Conservation (phyloP, 2,113 vertebrate genomes). For the Petromus typicus region DNA sequence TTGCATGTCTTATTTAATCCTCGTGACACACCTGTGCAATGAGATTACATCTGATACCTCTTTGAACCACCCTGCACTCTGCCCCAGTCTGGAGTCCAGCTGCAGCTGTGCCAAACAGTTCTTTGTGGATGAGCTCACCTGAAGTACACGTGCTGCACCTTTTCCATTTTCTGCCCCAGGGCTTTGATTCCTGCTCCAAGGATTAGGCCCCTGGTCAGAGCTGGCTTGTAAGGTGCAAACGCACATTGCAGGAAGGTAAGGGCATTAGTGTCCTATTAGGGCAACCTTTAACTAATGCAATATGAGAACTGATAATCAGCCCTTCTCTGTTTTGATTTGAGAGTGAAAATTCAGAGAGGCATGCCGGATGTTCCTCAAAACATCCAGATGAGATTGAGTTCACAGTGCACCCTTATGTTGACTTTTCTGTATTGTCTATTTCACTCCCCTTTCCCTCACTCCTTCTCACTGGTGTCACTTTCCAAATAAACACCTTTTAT, state of each 20-base stretch:
- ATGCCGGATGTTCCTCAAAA: background rate
- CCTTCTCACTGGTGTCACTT: background rate
- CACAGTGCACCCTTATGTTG: background rate
- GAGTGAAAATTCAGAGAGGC: slow-evolving; percentile 1
- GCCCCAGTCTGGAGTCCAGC: background rate
- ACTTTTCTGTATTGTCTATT: slow-evolving; percentile 20
- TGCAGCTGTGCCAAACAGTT: background rate
- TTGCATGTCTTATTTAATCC: background rate
- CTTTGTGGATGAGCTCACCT: background rate
- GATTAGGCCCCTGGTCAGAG: background rate
- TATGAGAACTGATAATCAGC: background rate
- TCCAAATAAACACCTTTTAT: background rate
- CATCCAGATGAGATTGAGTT: background rate
- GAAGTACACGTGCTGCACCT: background rate
- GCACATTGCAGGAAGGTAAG: background rate
- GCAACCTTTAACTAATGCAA: background rate
- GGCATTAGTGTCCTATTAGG: background rate
- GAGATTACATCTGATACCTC: background rate
- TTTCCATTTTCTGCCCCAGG: background rate
- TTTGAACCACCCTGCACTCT: background rate
- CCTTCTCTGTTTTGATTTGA: background rate
- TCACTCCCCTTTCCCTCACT: background rate
- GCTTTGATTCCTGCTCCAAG: background rate
- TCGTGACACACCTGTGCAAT: background rate
- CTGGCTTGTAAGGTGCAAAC: background rate